Evolutionary conservation across 2,797 vertebrate genomes (phyloP).

Genomic region (Cheirogaleus major): DNA sequence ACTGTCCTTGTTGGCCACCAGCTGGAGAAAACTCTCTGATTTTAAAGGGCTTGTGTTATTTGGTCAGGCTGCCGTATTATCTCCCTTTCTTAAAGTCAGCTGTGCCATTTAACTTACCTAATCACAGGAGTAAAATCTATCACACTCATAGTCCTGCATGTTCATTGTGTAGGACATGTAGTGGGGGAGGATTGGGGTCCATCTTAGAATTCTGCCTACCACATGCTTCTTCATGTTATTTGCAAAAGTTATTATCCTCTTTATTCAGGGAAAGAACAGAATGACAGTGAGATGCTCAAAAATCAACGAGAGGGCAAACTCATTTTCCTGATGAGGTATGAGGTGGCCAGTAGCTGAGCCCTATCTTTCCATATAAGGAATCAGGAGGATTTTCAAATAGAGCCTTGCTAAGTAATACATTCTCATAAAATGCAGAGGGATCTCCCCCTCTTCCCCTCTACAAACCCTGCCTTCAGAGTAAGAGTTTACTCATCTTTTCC

Average conservation of each 20-base stretch:
- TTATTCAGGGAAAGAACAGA: background rate
- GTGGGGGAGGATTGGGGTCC: background rate
- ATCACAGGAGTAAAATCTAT: background rate
- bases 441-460: slow-evolving; percentile 20
- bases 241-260: background rate
- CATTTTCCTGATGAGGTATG: slow-evolving; percentile 34
- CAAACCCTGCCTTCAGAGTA: slow-evolving; percentile 8
- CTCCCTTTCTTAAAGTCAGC: background rate
- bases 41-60: background rate
- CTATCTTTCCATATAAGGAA: background rate
- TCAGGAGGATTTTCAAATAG: background rate
- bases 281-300: slow-evolving; percentile 18
- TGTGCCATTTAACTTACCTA: background rate
- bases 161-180: background rate
- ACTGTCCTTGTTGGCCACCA: background rate
- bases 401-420: background rate
- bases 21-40: slow-evolving; percentile 5
- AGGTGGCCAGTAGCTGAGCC: background rate
- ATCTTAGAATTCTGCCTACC: background rate
- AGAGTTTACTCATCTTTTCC: slow-evolving; percentile 71
- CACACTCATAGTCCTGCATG: background rate
- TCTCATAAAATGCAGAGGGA: slow-evolving; percentile 38
- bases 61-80: background rate
- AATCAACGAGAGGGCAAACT: background rate
- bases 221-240: background rate